These are phyloP conservation scores for Corythornis madagascariensis DNA, from an alignment of 2,113 vertebrate species.

Conservation along the genomic window DNA sequence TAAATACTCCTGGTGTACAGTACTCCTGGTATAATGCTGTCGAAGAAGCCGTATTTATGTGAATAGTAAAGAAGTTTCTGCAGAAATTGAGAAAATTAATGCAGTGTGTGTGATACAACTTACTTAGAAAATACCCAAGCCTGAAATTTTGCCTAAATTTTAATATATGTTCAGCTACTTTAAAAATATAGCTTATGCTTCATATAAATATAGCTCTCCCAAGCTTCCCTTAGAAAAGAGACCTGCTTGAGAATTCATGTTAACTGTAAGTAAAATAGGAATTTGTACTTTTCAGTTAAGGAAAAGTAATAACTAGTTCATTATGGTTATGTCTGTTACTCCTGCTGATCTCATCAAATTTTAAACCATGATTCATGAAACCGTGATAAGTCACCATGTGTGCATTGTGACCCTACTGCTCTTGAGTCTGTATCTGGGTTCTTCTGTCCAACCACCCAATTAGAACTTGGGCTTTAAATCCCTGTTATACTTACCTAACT, in stretches of 20 bases:
- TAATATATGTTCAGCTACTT: neutral
- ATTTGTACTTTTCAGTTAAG: neutral
- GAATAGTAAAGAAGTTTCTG: neutral
- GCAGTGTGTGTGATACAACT: neutral
- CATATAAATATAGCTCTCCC: neutral
- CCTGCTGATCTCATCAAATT: neutral
- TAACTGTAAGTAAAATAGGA: neutral
- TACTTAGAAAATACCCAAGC: neutral
- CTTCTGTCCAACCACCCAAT: neutral
- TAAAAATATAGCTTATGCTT: neutral
- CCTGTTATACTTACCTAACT: neutral
- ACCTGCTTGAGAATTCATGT: neutral
- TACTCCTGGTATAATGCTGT: neutral
- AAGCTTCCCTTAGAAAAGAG: neutral
- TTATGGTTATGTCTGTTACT: neutral
- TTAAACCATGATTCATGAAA: neutral
- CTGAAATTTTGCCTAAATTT: neutral
- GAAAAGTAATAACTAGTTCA: neutral
- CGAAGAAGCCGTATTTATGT: neutral
- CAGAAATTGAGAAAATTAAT: neutral
- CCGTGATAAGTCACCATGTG: neutral
- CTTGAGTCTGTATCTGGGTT: neutral
- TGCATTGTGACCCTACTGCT: neutral
- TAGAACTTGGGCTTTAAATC: neutral
- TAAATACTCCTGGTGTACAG: neutral